Conservation (phyloP, 2,113 vertebrate species). For the Malaclemys terrapin region DNA sequence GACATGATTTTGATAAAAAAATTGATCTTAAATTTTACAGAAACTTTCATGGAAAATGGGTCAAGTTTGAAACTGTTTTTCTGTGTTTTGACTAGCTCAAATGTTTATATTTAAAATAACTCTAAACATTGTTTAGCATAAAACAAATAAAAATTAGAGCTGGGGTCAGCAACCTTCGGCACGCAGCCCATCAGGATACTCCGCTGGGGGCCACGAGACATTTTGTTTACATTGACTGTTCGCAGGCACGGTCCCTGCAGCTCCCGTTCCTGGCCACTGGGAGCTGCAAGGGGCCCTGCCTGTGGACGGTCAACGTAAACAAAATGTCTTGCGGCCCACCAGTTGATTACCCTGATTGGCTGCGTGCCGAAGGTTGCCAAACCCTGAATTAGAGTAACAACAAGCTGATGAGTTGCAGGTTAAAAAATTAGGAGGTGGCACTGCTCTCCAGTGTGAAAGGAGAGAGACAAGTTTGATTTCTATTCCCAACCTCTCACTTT, state of each 20-base stretch:
- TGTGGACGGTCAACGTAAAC: no score
- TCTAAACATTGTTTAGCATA: slow-evolving; percentile 61
- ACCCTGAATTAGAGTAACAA: slow-evolving; percentile 1
- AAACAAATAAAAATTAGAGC: slow-evolving; percentile 54
- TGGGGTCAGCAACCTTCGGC: no score
- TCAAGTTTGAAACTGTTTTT: background rate
- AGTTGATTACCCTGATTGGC: no score
- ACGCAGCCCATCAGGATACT: no score
- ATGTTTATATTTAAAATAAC: slow-evolving; percentile 66
- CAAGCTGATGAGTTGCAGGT: slow-evolving; percentile 42
- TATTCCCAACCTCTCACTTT: background rate
- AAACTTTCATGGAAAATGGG: background rate
- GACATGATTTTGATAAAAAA: background rate
- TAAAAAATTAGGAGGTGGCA: slow-evolving; percentile 45
- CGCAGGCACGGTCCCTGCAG: no score
- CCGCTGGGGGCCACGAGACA: no score
- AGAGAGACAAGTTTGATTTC: background rate
- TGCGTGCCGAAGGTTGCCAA: no score
- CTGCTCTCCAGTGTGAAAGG: background rate
- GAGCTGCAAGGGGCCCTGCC: no score
- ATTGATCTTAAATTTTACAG: background rate
- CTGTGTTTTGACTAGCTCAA: background rate
- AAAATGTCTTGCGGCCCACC: no score
- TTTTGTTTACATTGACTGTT: no score
- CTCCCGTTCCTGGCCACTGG: no score